Evolutionary conservation across 2,113 vertebrate genomes (phyloP).

Genomic region (Mandrillus leucophaeus): DNA sequence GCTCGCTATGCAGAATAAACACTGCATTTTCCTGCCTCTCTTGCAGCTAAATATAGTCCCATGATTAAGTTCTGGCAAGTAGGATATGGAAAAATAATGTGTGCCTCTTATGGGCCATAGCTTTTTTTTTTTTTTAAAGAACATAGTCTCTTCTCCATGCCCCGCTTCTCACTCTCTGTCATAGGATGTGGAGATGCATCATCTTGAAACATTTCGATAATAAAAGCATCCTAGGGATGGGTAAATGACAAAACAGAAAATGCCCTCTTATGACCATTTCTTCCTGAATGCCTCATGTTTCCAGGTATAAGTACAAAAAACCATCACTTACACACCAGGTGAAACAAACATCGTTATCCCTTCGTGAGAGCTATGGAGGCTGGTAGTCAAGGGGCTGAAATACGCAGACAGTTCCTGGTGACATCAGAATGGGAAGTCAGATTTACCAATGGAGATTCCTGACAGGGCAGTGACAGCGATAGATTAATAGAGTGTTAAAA

Average conservation of each 20-base stretch:
- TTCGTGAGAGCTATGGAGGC: background rate
- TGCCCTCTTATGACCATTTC: rapidly evolving
- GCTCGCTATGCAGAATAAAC: background rate
- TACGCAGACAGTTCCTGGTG: background rate
- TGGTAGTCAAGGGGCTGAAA: background rate
- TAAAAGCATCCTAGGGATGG: rapidly evolving
- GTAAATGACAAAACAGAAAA: background rate
- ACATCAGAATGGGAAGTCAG: background rate
- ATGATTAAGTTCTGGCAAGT: background rate
- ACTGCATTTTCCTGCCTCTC: background rate
- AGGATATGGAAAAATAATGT: rapidly evolving
- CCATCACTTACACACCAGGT: rapidly evolving
- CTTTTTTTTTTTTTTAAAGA: background rate
- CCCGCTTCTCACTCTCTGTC: background rate
- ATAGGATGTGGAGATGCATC: rapidly evolving
- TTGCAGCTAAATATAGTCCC: background rate
- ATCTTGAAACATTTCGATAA: too few species aligned
- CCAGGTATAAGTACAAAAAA: background rate
- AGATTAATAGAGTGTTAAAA: background rate
- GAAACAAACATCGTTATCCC: rapidly evolving
- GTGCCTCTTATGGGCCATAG: background rate
- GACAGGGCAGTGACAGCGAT: background rate
- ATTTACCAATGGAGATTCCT: background rate
- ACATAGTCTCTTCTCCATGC: rapidly evolving
- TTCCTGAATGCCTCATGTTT: background rate